Evolutionary conservation across 1,140 invertebrate genomes (phyloP).

Genomic region (Prorops nasuta): DNA sequence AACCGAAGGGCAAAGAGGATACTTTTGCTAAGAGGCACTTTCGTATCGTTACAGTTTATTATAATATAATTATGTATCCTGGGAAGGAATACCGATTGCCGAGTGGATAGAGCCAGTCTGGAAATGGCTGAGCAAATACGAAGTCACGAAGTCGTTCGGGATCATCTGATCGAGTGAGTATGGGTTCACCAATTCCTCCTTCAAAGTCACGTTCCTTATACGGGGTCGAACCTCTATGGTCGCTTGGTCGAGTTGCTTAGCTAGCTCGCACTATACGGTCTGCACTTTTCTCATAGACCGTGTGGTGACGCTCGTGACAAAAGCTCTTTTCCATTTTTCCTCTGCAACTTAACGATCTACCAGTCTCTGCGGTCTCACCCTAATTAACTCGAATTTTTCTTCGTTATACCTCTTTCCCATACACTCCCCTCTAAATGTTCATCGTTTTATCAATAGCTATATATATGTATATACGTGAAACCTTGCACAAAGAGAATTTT

Average conservation of each 20-base stretch:
- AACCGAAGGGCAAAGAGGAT: no score
- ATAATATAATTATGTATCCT: constrained; percentile 58
- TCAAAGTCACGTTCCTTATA: constrained; percentile 20
- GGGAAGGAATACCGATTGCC: constrained; percentile 19
- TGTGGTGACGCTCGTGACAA: constrained; percentile 21
- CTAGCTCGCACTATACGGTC: no score
- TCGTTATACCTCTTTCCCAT: no score
- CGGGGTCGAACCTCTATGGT: not conserved
- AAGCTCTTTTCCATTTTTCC: constrained; percentile 6
- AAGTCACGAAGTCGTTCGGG: constrained; percentile 51
- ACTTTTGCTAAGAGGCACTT: no score
- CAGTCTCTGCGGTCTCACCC: constrained; percentile 20
- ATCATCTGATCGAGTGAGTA: constrained; percentile 37
- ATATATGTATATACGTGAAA: no score
- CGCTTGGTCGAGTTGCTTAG: no score
- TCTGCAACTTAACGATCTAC: constrained; percentile 6
- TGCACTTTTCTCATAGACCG: not conserved
- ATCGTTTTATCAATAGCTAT: no score
- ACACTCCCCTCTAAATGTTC: no score
- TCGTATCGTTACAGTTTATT: constrained; percentile 56
- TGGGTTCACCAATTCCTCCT: constrained; percentile 37
- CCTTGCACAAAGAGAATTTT: no score
- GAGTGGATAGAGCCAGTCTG: constrained; percentile 15
- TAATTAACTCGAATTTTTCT: no score
- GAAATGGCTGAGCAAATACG: constrained; percentile 52